These are phyloP conservation scores for Orientallactaga bullata DNA, from an alignment of 2,113 vertebrate species.

Conservation along the genomic window DNA sequence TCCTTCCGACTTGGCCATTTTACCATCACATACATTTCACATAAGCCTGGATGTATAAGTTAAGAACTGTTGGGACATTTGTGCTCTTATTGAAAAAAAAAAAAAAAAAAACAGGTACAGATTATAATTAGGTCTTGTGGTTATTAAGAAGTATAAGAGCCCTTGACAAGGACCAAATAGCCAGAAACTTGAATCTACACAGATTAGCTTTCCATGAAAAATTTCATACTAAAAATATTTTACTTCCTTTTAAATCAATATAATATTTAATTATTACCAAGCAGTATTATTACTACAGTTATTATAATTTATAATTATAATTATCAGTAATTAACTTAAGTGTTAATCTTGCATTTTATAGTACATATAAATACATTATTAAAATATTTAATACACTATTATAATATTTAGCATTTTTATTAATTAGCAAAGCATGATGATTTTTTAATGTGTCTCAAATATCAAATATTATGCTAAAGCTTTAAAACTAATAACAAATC, in stretches of 20 bases:
- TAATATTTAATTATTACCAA: background rate
- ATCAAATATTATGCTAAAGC: slow-evolving; percentile 9
- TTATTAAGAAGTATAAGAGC: background rate
- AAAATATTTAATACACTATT: background rate
- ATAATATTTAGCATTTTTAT: background rate
- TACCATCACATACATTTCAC: background rate
- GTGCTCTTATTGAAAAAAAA: background rate
- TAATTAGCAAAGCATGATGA: background rate
- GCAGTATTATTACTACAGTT: background rate
- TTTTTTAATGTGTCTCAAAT: background rate
- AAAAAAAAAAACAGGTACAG: slow-evolving; percentile 17
- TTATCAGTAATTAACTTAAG: background rate
- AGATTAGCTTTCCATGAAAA: slow-evolving; percentile 30
- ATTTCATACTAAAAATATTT: background rate
- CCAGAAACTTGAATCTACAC: background rate
- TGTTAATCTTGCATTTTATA: background rate
- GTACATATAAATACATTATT: background rate
- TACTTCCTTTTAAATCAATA: slow-evolving; percentile 41
- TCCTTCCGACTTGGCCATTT: background rate
- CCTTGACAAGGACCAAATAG: background rate
- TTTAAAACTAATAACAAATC: background rate
- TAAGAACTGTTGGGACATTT: background rate
- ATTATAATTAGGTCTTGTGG: background rate
- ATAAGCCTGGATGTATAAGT: background rate
- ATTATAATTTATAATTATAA: background rate